Evolutionary conservation across 2,113 vertebrate genomes (phyloP), one percentile per base, ranked within the genome.

Genomic region (Urocitellus parryii): DNA sequence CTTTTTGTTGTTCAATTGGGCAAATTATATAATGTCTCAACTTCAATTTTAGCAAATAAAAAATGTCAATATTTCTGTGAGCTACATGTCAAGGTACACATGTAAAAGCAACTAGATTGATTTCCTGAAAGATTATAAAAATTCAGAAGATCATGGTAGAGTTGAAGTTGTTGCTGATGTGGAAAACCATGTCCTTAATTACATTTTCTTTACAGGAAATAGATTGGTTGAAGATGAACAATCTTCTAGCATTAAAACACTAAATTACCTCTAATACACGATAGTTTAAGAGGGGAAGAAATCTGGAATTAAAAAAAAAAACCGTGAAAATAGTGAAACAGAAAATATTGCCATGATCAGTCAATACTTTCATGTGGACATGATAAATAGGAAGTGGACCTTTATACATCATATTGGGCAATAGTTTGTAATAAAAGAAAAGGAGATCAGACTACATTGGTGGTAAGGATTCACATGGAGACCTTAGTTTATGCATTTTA

Each of bases 241-340:
- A 92, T 96, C 56, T 76, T 96, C 14, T 0, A 2, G 11, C 83
- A 63, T 45, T 65, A 0, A 90, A 97, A 65, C 67, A 87, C 12
- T 91, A 97, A 97, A 48, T 65, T 98, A 79, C 81, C 20, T 96
- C 88, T 96, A 96, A 95, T 95, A 80, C 94, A 63, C 65, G 94
- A 93, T 51, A 8, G 51, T 74, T 88, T 95, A 97, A 97, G 80
- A 93, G 78, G 80, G 76, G 45, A 89, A 96, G 45, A 92, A 97
- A 97, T 95, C 91, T 85, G 86, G 88, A 87, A 96, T 97, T 96
- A 96, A 67, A 72, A 91, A 48, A 34, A 95, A 93, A 27, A 90
- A 39, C 89, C 93, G 89, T 90, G 96, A 94, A 89, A 98, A 94
- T 87, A 96, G 34, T 27, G 91, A 96, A 85, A 68, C 92, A 61